Conservation (phyloP, 2,888 invertebrate species). For the Dyspetes luteomarginatus region DNA sequence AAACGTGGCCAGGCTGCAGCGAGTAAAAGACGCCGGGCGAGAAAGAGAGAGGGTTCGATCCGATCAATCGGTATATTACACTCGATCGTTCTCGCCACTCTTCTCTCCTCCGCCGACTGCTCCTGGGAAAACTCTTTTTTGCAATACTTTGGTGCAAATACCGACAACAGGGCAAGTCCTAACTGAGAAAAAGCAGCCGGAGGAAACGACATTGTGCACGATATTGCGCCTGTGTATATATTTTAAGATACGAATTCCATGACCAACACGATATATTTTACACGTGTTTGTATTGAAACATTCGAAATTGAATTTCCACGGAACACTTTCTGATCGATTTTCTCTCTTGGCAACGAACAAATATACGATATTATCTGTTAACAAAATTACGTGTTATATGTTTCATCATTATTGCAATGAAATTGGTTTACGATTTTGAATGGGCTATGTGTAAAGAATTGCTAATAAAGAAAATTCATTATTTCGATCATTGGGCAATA, state of each 20-base stretch:
- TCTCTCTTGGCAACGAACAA: no score
- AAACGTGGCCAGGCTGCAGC: neutral
- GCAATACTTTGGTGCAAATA: slow-evolving; percentile 41
- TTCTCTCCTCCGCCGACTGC: neutral
- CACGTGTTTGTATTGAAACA: slow-evolving; percentile 5
- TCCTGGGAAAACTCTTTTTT: slow-evolving; percentile 53
- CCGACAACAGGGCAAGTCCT: slow-evolving; percentile 37
- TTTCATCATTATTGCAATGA: no score
- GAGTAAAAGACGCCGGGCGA: slow-evolving; percentile 17
- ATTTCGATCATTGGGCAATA: no score
- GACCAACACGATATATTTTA: neutral
- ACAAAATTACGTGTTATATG: no score
- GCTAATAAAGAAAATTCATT: no score
- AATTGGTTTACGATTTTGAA: no score
- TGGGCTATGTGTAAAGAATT: no score
- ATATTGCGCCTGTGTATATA: neutral
- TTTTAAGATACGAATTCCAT: neutral
- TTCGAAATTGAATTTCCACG: no score
- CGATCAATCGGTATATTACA: slow-evolving; percentile 35
- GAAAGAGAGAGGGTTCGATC: slow-evolving; percentile 17
- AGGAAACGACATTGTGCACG: slow-evolving; percentile 17
- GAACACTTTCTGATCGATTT: no score
- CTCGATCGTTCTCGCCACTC: slow-evolving; percentile 13
- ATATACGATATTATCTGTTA: no score
- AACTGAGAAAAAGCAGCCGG: slow-evolving; percentile 3